These are phyloP conservation scores for Ictidomys tridecemlineatus DNA, from an alignment of 2,113 vertebrate genomes.

Conservation along the genomic window DNA sequence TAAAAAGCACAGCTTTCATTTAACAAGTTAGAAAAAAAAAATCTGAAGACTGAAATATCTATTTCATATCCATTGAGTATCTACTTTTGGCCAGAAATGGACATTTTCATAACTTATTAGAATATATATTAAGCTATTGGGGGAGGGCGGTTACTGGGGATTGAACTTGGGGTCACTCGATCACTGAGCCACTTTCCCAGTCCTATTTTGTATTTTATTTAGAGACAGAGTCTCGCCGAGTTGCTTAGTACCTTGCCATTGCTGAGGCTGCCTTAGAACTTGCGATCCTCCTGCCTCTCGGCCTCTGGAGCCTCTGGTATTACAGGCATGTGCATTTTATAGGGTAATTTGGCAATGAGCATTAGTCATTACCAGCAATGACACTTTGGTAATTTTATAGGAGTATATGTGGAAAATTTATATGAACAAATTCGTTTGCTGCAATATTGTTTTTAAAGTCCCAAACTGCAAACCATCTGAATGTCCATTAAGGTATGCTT, in stretches of 20 bases:
- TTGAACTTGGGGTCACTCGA: too few relatives aligned
- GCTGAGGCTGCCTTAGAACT: too few relatives aligned
- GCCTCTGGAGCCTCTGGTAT: too few relatives aligned
- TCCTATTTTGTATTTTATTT: too few relatives aligned
- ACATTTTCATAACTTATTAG: neutral
- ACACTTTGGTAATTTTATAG: neutral
- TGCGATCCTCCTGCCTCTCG: too few relatives aligned
- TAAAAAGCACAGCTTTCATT: slow-evolving; percentile 10
- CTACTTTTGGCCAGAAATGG: neutral
- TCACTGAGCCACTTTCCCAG: too few relatives aligned
- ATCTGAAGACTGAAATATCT: neutral
- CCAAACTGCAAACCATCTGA: neutral
- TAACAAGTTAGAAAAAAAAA: neutral
- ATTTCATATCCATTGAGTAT: neutral
- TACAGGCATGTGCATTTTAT: neutral
- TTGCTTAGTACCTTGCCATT: too few relatives aligned
- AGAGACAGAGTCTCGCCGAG: too few relatives aligned
- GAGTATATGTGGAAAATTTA: slow-evolving; percentile 10
- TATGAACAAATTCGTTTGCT: neutral
- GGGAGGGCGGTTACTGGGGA: too few relatives aligned
- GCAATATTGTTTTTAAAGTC: neutral
- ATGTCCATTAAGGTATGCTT: neutral
- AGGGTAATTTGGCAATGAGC: neutral
- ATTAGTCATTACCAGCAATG: neutral
- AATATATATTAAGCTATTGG: neutral